Percentiles rank a stretch among this genome's conserved stretches.
Evolutionary conservation across 2,797 vertebrate species (phyloP).

Genomic region (Pteropus rufus): DNA sequence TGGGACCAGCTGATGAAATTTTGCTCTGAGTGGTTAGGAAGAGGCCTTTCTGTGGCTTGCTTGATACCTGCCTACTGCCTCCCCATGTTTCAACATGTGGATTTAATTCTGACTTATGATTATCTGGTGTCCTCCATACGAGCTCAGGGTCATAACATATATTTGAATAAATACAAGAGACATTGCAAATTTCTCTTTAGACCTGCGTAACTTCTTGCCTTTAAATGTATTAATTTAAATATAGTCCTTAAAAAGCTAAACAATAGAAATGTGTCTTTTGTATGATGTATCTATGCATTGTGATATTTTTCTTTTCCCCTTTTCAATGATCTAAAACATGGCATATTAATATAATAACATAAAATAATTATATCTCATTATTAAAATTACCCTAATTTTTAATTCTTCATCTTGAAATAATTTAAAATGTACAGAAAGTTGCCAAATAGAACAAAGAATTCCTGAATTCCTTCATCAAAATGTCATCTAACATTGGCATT

Average conservation of each 20-base stretch:
- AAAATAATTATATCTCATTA: not conserved
- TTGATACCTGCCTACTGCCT: not conserved
- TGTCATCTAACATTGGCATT: not conserved
- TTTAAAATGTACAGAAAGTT: not conserved
- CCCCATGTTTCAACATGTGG: not conserved
- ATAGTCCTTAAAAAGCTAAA: not conserved
- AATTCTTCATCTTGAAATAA: not conserved
- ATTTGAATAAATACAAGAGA: not conserved
- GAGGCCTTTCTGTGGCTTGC: not conserved
- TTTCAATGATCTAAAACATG: not conserved
- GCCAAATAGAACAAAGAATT: not conserved
- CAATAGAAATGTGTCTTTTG: not conserved
- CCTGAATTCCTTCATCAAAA: not conserved
- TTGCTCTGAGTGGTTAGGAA: slow-evolving; percentile 44
- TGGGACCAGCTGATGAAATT: slow-evolving; percentile 37
- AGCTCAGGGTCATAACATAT: not conserved
- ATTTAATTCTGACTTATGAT: not conserved
- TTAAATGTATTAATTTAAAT: not conserved
- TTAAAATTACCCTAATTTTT: not conserved
- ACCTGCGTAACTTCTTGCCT: not conserved
- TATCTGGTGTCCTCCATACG: not conserved
- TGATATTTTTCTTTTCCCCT: not conserved
- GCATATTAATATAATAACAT: not conserved
- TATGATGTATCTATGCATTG: not conserved
- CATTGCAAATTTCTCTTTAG: not conserved